Conservation (phyloP, 2,888 invertebrate genomes). For the Nymphalis urticae region DNA sequence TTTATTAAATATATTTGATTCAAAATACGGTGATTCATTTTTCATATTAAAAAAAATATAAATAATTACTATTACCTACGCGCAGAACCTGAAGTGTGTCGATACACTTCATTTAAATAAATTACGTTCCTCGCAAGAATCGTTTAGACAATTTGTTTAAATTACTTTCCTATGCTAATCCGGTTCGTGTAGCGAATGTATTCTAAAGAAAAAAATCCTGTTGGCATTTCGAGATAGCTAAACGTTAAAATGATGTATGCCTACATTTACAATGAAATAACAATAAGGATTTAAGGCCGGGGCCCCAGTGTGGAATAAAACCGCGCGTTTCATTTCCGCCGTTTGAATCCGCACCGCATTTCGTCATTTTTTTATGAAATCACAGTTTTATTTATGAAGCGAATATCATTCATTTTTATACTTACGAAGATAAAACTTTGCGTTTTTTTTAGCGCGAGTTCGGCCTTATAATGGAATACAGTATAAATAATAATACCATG, state of each 20-base stretch:
- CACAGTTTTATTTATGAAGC: no score
- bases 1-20: neutral
- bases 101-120: slow-evolving; percentile 60
- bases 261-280: slow-evolving; percentile 17
- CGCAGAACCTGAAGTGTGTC: slow-evolving; percentile 46
- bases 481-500: no score
- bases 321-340: no score
- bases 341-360: no score
- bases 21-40: neutral
- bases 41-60: neutral
- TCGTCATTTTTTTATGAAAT: no score
- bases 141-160: slow-evolving; percentile 75
- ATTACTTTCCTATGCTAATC: slow-evolving; percentile 78
- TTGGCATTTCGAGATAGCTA: slow-evolving; percentile 53
- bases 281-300: neutral
- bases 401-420: no score
- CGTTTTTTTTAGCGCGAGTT: no score
- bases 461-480: no score
- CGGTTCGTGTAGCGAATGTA: slow-evolving; percentile 67
- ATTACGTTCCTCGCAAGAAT: slow-evolving; percentile 69
- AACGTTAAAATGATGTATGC: slow-evolving; percentile 67
- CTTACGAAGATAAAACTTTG: no score
- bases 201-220: slow-evolving; percentile 57
- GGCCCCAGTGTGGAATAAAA: neutral
- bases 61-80: slow-evolving; percentile 44